Conservation (phyloP, 2,113 vertebrate genomes). For the Rhinichthys klamathensis region DNA sequence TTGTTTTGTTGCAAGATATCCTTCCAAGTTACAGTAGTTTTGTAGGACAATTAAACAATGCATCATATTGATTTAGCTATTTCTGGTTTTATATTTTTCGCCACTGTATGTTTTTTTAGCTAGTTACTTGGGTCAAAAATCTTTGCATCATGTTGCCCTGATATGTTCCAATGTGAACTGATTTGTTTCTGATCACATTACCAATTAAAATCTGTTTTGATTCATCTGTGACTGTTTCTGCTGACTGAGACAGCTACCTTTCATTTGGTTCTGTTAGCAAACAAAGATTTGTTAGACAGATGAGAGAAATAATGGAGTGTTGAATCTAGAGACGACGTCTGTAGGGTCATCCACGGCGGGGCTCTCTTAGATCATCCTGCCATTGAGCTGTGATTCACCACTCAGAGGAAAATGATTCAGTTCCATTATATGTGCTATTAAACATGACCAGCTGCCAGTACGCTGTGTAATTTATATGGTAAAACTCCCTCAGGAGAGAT, state of each 20-base stretch:
- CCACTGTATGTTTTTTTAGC: neutral
- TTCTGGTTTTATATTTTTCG: neutral
- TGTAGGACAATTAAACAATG: neutral
- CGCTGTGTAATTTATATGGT: neutral
- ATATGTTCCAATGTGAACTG: neutral
- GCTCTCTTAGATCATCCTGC: slow-evolving; percentile 3
- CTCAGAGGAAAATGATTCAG: slow-evolving; percentile 6
- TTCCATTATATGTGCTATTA: slow-evolving; percentile 26
- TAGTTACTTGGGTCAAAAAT: neutral
- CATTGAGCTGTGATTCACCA: slow-evolving; percentile 37
- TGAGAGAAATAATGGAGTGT: neutral
- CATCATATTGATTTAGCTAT: neutral
- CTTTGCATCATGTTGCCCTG: neutral
- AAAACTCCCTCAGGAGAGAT: slow-evolving; percentile 13
- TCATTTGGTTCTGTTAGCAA: slow-evolving; percentile 13
- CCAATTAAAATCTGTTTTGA: neutral
- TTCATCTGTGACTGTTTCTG: neutral
- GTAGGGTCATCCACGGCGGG: slow-evolving; percentile 10
- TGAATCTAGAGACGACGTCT: neutral
- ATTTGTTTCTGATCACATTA: neutral
- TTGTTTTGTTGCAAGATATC: too few species aligned
- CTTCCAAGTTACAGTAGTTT: too few species aligned
- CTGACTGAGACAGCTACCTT: neutral
- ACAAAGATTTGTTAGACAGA: slow-evolving; percentile 21
- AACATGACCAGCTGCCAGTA: slow-evolving; percentile 30